These are phyloP conservation scores for Neosilurus mollespiculum DNA, from an alignment of 2,797 vertebrate genomes.

Conservation along the genomic window DNA sequence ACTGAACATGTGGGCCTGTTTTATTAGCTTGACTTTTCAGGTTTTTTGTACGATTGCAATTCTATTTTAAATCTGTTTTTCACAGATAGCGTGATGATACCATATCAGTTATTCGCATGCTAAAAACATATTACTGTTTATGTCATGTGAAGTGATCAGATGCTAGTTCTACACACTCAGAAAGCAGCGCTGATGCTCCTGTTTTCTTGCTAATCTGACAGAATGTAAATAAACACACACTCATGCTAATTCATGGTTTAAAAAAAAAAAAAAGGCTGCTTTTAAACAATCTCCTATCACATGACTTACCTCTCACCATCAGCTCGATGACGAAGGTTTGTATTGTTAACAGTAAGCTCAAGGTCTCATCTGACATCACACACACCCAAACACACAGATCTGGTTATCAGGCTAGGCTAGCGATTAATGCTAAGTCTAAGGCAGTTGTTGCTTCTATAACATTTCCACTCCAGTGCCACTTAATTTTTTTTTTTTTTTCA, in stretches of 20 bases:
- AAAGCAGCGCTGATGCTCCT: background rate
- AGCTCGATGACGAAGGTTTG: background rate
- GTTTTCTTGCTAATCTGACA: background rate
- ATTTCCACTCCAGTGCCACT: no score
- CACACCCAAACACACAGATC: background rate
- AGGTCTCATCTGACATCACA: background rate
- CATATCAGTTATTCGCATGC: background rate
- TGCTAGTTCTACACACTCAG: background rate
- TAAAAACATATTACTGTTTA: background rate
- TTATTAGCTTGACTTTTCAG: background rate
- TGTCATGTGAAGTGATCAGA: background rate
- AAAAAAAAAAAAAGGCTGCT: background rate
- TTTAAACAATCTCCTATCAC: background rate
- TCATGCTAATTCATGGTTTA: background rate
- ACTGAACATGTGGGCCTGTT: background rate
- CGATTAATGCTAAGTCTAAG: background rate
- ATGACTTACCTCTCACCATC: background rate
- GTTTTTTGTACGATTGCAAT: background rate
- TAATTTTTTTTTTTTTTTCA: no score
- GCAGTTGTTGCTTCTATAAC: no score
- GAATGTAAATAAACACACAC: background rate
- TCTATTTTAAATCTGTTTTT: background rate
- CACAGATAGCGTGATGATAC: background rate
- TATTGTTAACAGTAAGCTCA: background rate
- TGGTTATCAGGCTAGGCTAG: background rate